Base-by-base conservation (phyloP, 2,888 invertebrate genomes). In the Nipponacmea schrenckii region DNA sequence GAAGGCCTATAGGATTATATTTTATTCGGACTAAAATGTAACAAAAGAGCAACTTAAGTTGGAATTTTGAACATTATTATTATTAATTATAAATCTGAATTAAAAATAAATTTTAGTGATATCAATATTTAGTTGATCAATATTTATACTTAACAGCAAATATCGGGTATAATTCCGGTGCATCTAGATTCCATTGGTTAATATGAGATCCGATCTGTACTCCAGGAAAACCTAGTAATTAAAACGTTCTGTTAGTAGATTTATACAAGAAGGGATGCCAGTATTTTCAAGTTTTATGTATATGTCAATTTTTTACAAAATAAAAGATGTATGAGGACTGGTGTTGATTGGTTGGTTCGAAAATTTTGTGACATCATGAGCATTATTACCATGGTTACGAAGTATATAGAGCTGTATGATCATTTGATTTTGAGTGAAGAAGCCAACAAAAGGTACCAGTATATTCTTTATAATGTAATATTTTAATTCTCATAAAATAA, bases 141-240 rank as follows among this genome's bases (percentile, higher is more conserved):
- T 39, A 39, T 39, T 39, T 39, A 39, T 44, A 48, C 77, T 80
- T 76, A 79, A 91, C 91, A 82, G 90, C 90, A 83, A 90, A 91
- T 46, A 91, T 82, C 1, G 90, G 91, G 72, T 89, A 83, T 45
- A 92, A 86, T 74, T 90, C 88, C 44, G 81, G 81, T 27, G 89
- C 89, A 81, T 91, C 91, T 63, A 92, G 83, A 76, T 91, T 91
- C 90, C 91, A 91, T 14, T 91, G 90, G 77, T 91, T 91, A 17
- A 92, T 83, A 80, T 92, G 91, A 2, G 91, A 91, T 10, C 92
- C 91, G 68, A 92, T 91, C 82, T 91, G 90, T 67, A 91, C 87
- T 7, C 91, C 91, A 46, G 85, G 83, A 70, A 92, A 87, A 5
- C 90, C 90, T 88, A 56, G 3, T 75, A 74, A 27, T 65, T 39